A percentile compares a stretch with the other conserved stretches of the same genome.
phyloP scores from a whole-genome alignment of 2,797 vertebrate genomes.

The Knipowitschia caucasica region DNA sequence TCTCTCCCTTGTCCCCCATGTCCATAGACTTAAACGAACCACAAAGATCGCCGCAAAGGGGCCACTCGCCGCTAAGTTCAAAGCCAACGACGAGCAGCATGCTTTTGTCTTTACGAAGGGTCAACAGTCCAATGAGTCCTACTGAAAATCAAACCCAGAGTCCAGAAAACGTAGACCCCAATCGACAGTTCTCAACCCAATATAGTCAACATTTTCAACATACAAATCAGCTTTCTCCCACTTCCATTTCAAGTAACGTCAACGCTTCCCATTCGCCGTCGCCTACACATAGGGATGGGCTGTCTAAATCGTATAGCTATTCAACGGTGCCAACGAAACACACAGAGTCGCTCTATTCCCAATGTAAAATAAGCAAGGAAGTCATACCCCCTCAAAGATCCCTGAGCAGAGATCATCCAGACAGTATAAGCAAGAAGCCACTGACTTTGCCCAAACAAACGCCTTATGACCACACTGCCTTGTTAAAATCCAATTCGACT shows the following conservation, averaged over 20 bases:
- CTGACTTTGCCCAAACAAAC: constrained; percentile 22
- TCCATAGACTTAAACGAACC: constrained; percentile 37
- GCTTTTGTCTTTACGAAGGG: constrained; percentile 70
- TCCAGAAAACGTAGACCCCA: constrained; percentile 15
- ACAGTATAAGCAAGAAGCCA: constrained; percentile 17
- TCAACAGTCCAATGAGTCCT: constrained; percentile 32
- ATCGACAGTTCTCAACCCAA: constrained; percentile 30
- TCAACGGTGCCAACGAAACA: constrained; percentile 31
- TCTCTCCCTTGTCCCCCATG: constrained; percentile 30
- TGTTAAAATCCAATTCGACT: constrained; percentile 28
- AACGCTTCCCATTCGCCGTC: constrained; percentile 16
- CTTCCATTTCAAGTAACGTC: constrained; percentile 30
- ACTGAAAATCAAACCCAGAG: constrained; percentile 22
- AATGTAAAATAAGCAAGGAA: constrained; percentile 21
- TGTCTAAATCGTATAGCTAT: constrained; percentile 30
- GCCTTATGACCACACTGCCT: constrained; percentile 25
- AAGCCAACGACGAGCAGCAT: constrained; percentile 74
- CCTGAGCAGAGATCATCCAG: constrained; percentile 20
- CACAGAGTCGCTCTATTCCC: constrained; percentile 10
- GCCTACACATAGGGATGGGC: constrained; percentile 32
- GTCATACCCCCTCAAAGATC: constrained; percentile 24
- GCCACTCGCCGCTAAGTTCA: constrained; percentile 51
- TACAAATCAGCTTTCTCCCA: constrained; percentile 37
- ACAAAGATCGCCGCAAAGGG: constrained; percentile 41
- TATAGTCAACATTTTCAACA: constrained; percentile 31